A percentile compares a stretch with the other conserved stretches of the same genome.
phyloP scores from a whole-genome alignment of 2,113 vertebrate genomes.

The Leuciscus idus region DNA sequence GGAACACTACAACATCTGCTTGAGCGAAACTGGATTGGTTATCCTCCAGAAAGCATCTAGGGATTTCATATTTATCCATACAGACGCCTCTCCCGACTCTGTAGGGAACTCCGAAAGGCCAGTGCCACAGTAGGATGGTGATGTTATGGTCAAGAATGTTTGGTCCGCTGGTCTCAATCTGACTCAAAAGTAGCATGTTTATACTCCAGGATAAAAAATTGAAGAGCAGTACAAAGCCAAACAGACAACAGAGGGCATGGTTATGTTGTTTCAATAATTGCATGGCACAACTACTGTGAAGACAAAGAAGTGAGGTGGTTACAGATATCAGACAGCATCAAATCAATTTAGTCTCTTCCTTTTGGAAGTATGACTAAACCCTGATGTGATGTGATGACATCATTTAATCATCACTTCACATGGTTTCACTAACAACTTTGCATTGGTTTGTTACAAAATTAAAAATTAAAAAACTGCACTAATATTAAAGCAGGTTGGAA shows the following conservation, averaged over 20 bases:
- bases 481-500: neutral
- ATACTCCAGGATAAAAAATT: slow-evolving; percentile 10
- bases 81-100: slow-evolving; percentile 72
- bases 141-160: slow-evolving; percentile 46
- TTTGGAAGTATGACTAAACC: neutral
- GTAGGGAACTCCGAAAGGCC: slow-evolving; percentile 77
- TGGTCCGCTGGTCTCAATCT: neutral
- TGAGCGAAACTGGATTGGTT: slow-evolving; percentile 63
- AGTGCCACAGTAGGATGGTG: slow-evolving; percentile 84
- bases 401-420: neutral
- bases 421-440: neutral
- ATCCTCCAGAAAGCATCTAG: slow-evolving; percentile 75
- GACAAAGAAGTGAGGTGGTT: neutral
- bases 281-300: slow-evolving; percentile 19
- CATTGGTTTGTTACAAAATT: neutral
- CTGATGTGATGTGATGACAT: neutral
- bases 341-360: neutral
- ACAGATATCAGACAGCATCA: neutral
- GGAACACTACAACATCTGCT: slow-evolving; percentile 83
- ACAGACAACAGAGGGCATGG: neutral
- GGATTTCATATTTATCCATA: slow-evolving; percentile 61
- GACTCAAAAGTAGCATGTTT: neutral
- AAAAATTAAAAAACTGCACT: neutral
- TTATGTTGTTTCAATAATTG: neutral
- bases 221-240: slow-evolving; percentile 11